Base-by-base conservation (phyloP, 2,797 vertebrate species). In the Muraenolepis orangiensis region DNA sequence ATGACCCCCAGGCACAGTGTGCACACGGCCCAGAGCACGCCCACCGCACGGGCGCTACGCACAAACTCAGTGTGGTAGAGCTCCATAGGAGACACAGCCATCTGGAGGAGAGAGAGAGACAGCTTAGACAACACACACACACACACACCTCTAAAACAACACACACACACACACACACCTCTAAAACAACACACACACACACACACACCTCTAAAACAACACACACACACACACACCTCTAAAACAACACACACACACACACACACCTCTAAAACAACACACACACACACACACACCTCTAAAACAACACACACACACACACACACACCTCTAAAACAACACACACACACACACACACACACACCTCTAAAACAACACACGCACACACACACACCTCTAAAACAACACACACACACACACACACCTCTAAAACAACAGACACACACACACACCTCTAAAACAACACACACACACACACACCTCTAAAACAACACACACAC, bases 1-100 rank as follows among this genome's bases (percentile, higher is more conserved):
- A 95, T 92, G 79, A 96, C 86, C 34, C 93, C 93, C 3, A 95
- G 93, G 87, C 94, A 95, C 69, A 96, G 91, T 0, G 93, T 91
- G 51, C 94, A 96, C 36, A 93, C 84, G 0, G 92, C 95, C 95
- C 94, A 96, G 28, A 96, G 92, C 4, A 93, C 93, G 0, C 93
- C 93, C n/a, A 95, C 91, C 0, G 94, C 95, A 1, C 95, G 87
- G 0, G 94, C 95, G 0, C 93, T 95, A 0, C 94, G 91, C 0
- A 95, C 90, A 13, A 96, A 96, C 88, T 93, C 94, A 0, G 91
- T 92, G 89, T 92, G 91, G 76, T 95, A 93, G 51, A 94, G 87
- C 79, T 90, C 92, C 5, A 82, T 26, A 16, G 90, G 89, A 0
- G 89, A 85, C 73, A 29, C 84, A 1, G 90, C 89, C 93, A 94